Evolutionary conservation across 2,113 vertebrate species (phyloP), one percentile per base, ranked within the genome.

Genomic region (Bettongia penicillata): DNA sequence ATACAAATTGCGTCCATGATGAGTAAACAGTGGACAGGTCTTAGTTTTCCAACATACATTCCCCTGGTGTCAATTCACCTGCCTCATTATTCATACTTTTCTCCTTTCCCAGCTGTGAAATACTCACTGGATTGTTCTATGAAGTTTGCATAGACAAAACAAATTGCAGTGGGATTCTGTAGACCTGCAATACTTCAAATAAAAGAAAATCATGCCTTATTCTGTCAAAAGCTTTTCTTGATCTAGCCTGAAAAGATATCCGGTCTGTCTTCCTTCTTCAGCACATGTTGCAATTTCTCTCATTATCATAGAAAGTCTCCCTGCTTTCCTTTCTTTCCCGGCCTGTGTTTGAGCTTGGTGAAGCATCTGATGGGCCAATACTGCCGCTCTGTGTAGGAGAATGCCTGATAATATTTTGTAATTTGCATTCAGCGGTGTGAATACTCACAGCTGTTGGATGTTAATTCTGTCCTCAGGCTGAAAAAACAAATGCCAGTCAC

Each of bases 371-470:
- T 94, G 91, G 97, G 95, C 95, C 97, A 96, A 96, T 90, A 95
- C 89, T 43, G 50, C 95, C 43, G 91, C 94, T 97, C 92, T 50
- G 92, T 0, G 52, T 94, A 93, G 94, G 95, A 95, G 95, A 91
- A 94, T 89, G 94, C 94, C 98, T 93, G 97, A 95, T 97, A 94
- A 94, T 95, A 93, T 95, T 96, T 96, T 96, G 95, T 92, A 93
- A 93, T 93, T 91, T 0, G 24, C 95, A 50, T 31, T 96, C 93
- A 52, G 91, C 95, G 93, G 95, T 93, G 95, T 61, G 97, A 96
- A 95, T 92, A 95, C 9, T 26, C 95, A 94, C 96, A 97, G 97
- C 95, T 96, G 96, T 57, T 55, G 92, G 94, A 91, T 94, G 97
- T 84, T 93, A 93, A 96, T 94, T 91, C 96, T 94, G 89, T 57